Base-by-base conservation (phyloP, 2,113 vertebrate species). In the Perca fluviatilis region DNA sequence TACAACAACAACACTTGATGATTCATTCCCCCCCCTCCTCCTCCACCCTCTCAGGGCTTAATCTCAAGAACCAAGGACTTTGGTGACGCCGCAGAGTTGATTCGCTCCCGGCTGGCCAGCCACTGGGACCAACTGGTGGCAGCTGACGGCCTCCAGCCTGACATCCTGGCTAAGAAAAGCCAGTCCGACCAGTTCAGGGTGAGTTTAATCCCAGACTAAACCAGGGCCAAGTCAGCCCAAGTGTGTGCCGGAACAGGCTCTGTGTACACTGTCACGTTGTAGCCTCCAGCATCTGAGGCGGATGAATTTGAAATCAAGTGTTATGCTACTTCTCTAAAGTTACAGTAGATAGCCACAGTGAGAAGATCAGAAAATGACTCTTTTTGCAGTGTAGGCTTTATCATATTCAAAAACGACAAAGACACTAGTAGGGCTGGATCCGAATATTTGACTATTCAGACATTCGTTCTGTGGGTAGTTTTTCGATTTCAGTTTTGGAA, bases 131-230 rank as follows among this genome's bases (percentile, higher is more conserved):
- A 92, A 51, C 75, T 96, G 71, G 81, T 82, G 9, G 75, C 94
- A 0, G 94, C 95, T 51, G 93, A 95, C 8, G 86, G 88, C 3
- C 93, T 94, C 0, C 96, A 88, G 80, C 94, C 94, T 12, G 96
- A 98, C 79, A 95, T 98, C 60, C 92, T 96, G 25, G 94, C 95
- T 33, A 99, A 97, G 80, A 96, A 97, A 86, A 96, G 96, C 70
- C 96, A 97, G 60, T 94, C 95, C 1, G 95, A 96, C 54, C 95
- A 96, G 85, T 88, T 97, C n/a, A 95, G 95, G 96, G 98, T 98
- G 85, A 88, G 91, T 82, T 27, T 43, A 51, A 75, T 68, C 18
- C 12, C 47, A 65, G 11, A 6, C 23, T 33, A 13, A 13, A 72
- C 30, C 33, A 9, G 19, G 0, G 16, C 46, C 27, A 61, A 47